A percentile compares a stretch with the other conserved stretches of the same genome.
Evolutionary conservation across 2,797 vertebrate genomes (phyloP).

Genomic region (Rhabdophis nuchalis): DNA sequence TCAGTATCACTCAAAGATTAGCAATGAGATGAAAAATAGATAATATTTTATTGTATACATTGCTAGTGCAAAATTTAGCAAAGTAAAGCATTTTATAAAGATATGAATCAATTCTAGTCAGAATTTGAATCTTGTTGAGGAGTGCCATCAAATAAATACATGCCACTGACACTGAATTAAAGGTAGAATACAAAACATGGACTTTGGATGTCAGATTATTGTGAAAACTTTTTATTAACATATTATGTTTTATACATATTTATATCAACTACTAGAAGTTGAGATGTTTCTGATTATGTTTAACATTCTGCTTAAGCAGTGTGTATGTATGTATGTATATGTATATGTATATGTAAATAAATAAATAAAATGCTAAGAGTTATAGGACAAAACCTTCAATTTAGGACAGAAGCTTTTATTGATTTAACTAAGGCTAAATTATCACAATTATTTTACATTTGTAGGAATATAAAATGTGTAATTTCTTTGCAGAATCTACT

Average conservation of each 20-base stretch:
- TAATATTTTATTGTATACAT: not conserved
- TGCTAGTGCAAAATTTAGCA: not conserved
- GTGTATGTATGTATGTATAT: no score
- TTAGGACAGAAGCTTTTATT: not conserved
- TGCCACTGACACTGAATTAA: not conserved
- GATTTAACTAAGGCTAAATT: not conserved
- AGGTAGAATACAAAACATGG: not conserved
- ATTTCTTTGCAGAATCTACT: not conserved
- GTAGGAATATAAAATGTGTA: not conserved
- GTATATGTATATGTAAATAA: no score
- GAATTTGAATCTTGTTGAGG: not conserved
- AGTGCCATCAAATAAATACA: not conserved
- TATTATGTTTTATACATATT: not conserved
- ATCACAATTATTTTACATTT: not conserved
- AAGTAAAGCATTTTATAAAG: not conserved
- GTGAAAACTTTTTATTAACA: not conserved
- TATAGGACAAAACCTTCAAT: not conserved
- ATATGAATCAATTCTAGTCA: not conserved
- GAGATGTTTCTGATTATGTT: not conserved
- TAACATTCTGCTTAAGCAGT: not conserved
- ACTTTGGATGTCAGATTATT: not conserved
- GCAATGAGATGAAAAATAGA: not conserved
- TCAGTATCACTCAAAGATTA: not conserved
- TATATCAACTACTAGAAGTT: not conserved
- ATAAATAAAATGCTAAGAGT: not conserved